Base-by-base conservation (phyloP, 2,888 invertebrate genomes). In the Lepidochrysops patricia region DNA sequence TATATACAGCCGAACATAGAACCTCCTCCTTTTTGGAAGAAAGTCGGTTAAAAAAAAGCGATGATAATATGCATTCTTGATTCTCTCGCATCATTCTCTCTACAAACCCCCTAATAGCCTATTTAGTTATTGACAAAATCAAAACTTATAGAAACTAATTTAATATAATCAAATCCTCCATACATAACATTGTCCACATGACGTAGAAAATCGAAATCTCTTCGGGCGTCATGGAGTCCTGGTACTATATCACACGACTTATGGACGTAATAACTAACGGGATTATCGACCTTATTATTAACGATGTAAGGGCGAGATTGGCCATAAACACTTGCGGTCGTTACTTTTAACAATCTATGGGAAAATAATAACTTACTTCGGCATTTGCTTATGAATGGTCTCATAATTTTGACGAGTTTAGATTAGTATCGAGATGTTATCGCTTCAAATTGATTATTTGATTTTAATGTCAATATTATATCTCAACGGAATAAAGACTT, bases 241-340 rank as follows among this genome's bases (percentile, higher is more conserved):
- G 12, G 43, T 71, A 67, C 64, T 82, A 80, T 80, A 84, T 84
- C 82, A 82, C 74, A 70, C 70, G 76, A 77, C 74, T 76, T 75
- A 75, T 71, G 76, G 68, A 72, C 73, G 74, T 77, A 77, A 78
- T 79, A 78, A 79, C 76, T 75, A 72, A 69, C 66, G 67, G 70
- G 69, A 77, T 77, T 79, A 76, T 77, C 72, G 70, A 76, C 80
- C 79, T 80, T 79, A 80, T 80, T 73, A 76, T 74, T 76, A 43
- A 43, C 43, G 19, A 7, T 9, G 43, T 19, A 43, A 12, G 19
- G 19, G 43, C 43, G 43, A 43, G 43, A 43, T 43, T 23, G 43
- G 9, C 9, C 19, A 43, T 43, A 43, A 43, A 43, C 23, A 23
- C 29, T 7, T 19, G 2, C 43, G 19, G 43, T 43, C 43, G 43